These are phyloP conservation scores for Microtus agrestis DNA, from an alignment of 2,797 vertebrate species.

Conservation along the genomic window DNA sequence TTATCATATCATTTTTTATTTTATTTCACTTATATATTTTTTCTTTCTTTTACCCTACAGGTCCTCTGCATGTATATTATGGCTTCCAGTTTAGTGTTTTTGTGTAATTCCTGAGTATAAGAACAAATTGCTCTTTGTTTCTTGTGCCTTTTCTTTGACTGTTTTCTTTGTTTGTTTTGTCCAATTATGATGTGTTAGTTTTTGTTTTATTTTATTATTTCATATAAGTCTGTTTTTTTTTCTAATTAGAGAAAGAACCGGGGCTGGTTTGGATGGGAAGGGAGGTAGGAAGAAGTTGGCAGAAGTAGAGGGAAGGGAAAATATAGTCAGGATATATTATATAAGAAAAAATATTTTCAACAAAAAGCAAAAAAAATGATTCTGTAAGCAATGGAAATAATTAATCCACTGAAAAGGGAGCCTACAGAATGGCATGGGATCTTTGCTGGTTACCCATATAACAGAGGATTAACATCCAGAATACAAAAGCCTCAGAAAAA, in stretches of 20 bases:
- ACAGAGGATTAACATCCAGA: neutral
- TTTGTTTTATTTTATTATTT: neutral
- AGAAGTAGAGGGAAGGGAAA: neutral
- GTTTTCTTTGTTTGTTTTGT: neutral
- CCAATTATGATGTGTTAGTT: neutral
- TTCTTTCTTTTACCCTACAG: neutral
- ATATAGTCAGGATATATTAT: neutral
- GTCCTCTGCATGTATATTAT: neutral
- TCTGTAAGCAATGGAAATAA: neutral
- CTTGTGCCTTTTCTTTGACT: neutral
- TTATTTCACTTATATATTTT: neutral
- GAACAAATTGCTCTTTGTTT: neutral
- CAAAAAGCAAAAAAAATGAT: neutral
- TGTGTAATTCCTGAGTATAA: neutral
- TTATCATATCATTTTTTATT: neutral
- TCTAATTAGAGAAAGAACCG: neutral
- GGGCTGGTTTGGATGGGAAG: neutral
- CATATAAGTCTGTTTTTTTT: neutral
- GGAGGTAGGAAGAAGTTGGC: neutral
- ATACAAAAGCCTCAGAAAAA: neutral
- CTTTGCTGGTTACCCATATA: neutral
- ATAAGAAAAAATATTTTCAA: neutral
- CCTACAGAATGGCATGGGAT: neutral
- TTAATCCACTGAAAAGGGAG: neutral
- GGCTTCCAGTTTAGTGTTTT: neutral